Evolutionary conservation across 1,140 invertebrate genomes (phyloP).

Genomic region (Drosophila yakuba): DNA sequence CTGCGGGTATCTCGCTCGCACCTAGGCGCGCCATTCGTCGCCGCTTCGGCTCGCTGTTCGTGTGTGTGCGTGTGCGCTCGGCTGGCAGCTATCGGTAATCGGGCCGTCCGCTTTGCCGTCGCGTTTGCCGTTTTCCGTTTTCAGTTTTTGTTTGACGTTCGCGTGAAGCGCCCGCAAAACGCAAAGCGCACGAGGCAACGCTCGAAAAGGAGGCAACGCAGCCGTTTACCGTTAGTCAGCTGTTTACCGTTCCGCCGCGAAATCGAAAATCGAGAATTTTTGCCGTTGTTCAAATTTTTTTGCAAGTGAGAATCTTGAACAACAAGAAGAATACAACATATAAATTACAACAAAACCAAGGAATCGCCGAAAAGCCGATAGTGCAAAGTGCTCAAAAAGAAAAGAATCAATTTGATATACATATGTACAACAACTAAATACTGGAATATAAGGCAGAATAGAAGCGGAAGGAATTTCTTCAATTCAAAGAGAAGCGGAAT

Average conservation of each 20-base stretch:
- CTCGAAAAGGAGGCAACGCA: slow-evolving; percentile 6
- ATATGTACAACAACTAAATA: slow-evolving; percentile 22
- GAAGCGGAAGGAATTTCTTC: not conserved
- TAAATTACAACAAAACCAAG: slow-evolving; percentile 26
- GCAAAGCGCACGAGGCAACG: slow-evolving; percentile 10
- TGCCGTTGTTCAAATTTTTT: slow-evolving; percentile 45
- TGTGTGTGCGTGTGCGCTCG: slow-evolving; percentile 22
- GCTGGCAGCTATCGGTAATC: slow-evolving; percentile 11
- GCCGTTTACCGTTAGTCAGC: slow-evolving; percentile 42
- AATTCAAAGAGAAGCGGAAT: slow-evolving; percentile 19
- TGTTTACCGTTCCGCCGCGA: slow-evolving; percentile 42
- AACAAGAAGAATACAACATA: slow-evolving; percentile 19
- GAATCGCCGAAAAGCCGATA: slow-evolving; percentile 15
- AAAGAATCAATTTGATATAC: not conserved
- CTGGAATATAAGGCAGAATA: slow-evolving; percentile 16
- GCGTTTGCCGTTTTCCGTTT: slow-evolving; percentile 61
- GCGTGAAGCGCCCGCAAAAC: slow-evolving; percentile 58
- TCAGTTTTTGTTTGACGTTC: slow-evolving; percentile 83
- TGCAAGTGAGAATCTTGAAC: slow-evolving; percentile 29
- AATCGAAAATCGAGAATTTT: slow-evolving; percentile 13
- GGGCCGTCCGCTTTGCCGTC: slow-evolving; percentile 46
- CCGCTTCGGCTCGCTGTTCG: slow-evolving; percentile 31
- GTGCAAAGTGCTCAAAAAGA: slow-evolving; percentile 11
- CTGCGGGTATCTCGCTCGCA: slow-evolving; percentile 45
- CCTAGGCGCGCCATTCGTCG: slow-evolving; percentile 59